Evolutionary conservation across 2,888 invertebrate genomes (phyloP).

Genomic region (Cactoblastis cactorum): DNA sequence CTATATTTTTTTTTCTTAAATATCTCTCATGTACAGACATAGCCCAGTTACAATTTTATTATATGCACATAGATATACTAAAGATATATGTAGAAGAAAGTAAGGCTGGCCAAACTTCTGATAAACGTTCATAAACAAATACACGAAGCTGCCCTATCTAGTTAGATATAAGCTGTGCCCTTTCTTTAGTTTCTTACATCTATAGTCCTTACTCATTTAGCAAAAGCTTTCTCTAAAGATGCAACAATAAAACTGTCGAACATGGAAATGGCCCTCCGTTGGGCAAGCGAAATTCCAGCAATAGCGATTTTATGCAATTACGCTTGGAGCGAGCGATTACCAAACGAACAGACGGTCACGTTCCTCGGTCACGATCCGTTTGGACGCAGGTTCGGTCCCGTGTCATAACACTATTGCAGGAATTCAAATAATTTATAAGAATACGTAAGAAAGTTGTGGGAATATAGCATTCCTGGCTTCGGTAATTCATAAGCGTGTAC

Average conservation of each 20-base stretch:
- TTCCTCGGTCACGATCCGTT: slow-evolving; percentile 7
- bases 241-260: slow-evolving; percentile 12
- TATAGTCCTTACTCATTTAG: background rate
- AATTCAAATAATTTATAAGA: slow-evolving; percentile 8
- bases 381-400: slow-evolving; percentile 4
- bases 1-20: too few relatives aligned
- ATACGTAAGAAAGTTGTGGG: slow-evolving; percentile 4
- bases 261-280: slow-evolving; percentile 12
- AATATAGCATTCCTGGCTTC: background rate
- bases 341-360: slow-evolving; percentile 6
- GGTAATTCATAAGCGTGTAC: background rate
- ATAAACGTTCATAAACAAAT: too few relatives aligned
- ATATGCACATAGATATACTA: too few relatives aligned
- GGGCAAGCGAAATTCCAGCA: slow-evolving; percentile 20
- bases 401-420: background rate
- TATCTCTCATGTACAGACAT: too few relatives aligned
- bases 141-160: background rate
- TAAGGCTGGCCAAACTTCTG: too few relatives aligned
- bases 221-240: slow-evolving; percentile 21
- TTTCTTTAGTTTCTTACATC: too few relatives aligned
- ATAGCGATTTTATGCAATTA: slow-evolving; percentile 22
- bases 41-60: too few relatives aligned
- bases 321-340: slow-evolving; percentile 12
- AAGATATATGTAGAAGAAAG: too few relatives aligned
- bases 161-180: background rate